phyloP scores from a whole-genome alignment of 2,797 vertebrate species.

The Hephaestus fuliginosus region DNA sequence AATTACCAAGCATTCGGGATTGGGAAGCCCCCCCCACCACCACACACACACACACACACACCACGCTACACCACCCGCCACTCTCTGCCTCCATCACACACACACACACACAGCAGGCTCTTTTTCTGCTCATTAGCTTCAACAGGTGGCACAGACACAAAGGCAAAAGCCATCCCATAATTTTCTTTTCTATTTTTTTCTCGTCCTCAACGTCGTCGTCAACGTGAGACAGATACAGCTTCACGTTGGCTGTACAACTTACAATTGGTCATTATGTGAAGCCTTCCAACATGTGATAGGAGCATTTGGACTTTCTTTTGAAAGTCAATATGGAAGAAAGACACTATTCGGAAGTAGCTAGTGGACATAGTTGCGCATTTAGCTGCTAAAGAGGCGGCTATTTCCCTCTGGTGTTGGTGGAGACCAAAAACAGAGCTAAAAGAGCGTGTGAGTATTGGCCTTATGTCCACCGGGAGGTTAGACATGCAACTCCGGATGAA shows the following conservation, averaged over 20 bases:
- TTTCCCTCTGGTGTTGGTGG: neutral
- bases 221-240: neutral
- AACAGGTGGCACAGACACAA: conserved; percentile 9
- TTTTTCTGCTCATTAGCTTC: neutral
- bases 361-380: neutral
- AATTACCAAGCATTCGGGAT: conserved; percentile 52
- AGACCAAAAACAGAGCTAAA: neutral
- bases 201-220: too few relatives aligned
- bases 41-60: neutral
- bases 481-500: neutral
- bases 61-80: neutral
- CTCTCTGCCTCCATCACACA: neutral
- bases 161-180: neutral
- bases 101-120: neutral
- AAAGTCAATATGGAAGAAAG: neutral
- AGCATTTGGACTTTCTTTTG: neutral
- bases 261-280: neutral
- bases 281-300: neutral
- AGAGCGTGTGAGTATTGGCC: neutral
- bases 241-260: neutral
- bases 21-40: conserved; percentile 38
- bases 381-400: neutral
- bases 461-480: neutral
- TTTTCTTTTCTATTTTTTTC: neutral
- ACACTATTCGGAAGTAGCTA: neutral